Evolutionary conservation across 2,113 vertebrate species (phyloP).

Genomic region (Hyaena hyaena): DNA sequence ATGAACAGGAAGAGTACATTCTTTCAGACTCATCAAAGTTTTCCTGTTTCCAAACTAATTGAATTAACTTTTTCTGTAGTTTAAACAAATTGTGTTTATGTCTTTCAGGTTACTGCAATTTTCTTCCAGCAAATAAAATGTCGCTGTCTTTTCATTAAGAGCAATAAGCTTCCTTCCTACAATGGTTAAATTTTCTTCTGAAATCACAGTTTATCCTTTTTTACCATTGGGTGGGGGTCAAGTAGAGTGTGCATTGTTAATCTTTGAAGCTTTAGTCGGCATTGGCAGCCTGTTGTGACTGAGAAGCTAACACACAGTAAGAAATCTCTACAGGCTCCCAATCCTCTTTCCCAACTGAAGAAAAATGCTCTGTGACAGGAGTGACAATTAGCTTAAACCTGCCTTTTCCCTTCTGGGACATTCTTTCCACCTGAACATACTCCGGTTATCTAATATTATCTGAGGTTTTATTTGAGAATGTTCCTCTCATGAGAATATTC

Average conservation of each 20-base stretch:
- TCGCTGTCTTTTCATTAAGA: conserved; percentile 73
- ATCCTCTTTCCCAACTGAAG: neutral
- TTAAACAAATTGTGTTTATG: conserved; percentile 73
- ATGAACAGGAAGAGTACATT: conserved; percentile 72
- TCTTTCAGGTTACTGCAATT: conserved; percentile 60
- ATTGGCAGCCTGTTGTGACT: neutral
- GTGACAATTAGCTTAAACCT: conserved; percentile 69
- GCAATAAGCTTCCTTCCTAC: conserved; percentile 63
- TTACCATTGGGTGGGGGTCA: conserved; percentile 55
- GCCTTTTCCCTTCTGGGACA: conserved; percentile 11
- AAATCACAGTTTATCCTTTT: conserved; percentile 1
- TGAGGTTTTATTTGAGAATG: conserved; percentile 54
- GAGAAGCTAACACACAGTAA: neutral
- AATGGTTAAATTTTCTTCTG: conserved; percentile 30
- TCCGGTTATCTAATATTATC: conserved; percentile 70
- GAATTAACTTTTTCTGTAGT: conserved; percentile 75
- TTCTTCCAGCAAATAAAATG: conserved; percentile 75
- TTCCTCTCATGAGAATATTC: conserved; percentile 63
- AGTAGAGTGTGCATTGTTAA: conserved; percentile 5
- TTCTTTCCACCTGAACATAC: conserved; percentile 55
- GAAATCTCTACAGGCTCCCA: neutral
- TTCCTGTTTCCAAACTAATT: conserved; percentile 71
- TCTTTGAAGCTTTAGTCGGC: conserved; percentile 7
- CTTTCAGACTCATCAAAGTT: conserved; percentile 71
- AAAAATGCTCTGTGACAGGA: conserved; percentile 52